phyloP scores from a whole-genome alignment of 2,888 invertebrate genomes.

The Callinectes sapidus region DNA sequence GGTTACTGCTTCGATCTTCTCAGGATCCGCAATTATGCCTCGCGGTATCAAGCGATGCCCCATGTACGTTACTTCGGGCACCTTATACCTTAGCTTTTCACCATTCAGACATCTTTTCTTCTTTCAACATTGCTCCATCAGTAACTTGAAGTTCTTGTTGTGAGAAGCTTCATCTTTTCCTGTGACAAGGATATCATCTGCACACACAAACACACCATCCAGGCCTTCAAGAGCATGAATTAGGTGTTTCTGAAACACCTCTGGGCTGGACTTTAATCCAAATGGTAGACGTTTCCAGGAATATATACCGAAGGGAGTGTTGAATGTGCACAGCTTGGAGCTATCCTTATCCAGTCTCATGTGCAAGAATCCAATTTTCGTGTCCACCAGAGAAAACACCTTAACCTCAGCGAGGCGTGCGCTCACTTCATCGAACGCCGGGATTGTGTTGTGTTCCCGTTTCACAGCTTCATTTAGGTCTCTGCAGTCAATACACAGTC shows the following conservation, averaged over 20 bases:
- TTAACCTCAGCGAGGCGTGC: too few species aligned
- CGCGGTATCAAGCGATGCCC: not conserved
- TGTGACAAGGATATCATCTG: not conserved
- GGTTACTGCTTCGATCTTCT: not conserved
- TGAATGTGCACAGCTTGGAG: too few species aligned
- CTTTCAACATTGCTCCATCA: not conserved
- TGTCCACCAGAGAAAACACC: too few species aligned
- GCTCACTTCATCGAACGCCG: too few species aligned
- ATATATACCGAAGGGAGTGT: too few species aligned
- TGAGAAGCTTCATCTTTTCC: not conserved
- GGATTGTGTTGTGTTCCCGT: too few species aligned
- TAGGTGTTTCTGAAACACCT: not conserved
- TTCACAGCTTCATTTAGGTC: not conserved
- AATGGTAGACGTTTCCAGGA: too few species aligned
- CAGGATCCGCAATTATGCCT: not conserved
- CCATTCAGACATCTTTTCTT: not conserved
- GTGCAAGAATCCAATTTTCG: too few species aligned
- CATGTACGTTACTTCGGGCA: not conserved
- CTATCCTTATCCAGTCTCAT: too few species aligned
- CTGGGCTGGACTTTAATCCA: not conserved
- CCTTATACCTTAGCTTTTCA: not conserved
- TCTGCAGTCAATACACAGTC: not conserved
- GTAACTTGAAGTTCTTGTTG: not conserved
- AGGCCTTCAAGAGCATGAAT: constrained; percentile 5
- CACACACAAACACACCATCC: not conserved